Evolutionary conservation across 2,888 invertebrate species (phyloP).

Genomic region (Tetheella fluctuosa): DNA sequence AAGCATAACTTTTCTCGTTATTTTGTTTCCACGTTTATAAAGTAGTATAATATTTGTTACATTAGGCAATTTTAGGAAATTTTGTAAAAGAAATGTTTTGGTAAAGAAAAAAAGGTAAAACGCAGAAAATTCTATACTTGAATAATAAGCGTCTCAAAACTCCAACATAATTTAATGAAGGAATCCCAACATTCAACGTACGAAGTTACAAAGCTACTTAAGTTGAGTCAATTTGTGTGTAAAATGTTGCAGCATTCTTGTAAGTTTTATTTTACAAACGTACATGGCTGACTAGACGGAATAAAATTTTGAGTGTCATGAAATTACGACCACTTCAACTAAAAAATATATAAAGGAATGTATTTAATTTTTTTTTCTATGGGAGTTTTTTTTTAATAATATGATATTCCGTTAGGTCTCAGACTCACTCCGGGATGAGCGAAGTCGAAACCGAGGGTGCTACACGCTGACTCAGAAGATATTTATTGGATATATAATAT

Average conservation of each 20-base stretch:
- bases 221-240: constrained; percentile 1
- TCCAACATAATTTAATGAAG: neutral
- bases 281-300: neutral
- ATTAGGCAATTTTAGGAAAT: too few species aligned
- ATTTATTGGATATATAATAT: too few species aligned
- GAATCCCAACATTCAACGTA: neutral
- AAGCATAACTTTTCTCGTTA: too few species aligned
- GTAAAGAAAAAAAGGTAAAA: neutral
- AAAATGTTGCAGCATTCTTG: neutral
- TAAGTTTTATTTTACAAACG: neutral
- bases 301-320: neutral
- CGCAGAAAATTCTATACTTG: neutral
- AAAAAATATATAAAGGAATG: too few species aligned
- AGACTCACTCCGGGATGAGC: too few species aligned
- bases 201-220: neutral
- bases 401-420: too few species aligned
- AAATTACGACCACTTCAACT: neutral
- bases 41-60: too few species aligned
- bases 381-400: too few species aligned
- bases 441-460: too few species aligned
- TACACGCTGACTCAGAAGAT: too few species aligned
- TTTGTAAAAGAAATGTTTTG: neutral
- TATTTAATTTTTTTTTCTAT: too few species aligned
- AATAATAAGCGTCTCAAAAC: neutral
- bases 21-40: too few species aligned